These are phyloP conservation scores for Mormyrops boulengeri DNA, from an alignment of 2,797 vertebrate genomes.

Conservation along the genomic window DNA sequence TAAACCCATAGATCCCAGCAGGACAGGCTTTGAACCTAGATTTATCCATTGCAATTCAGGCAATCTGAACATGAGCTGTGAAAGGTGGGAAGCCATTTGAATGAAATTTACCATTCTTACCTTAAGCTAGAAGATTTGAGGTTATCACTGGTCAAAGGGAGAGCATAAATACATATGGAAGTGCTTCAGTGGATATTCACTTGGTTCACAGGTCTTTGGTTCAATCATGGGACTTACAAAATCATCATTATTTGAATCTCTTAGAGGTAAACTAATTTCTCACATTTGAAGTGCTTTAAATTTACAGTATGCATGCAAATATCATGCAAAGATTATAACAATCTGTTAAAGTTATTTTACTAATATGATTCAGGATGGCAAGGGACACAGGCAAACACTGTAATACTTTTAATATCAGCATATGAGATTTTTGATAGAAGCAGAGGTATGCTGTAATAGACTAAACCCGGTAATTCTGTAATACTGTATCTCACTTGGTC, in stretches of 20 bases:
- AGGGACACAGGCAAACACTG: neutral
- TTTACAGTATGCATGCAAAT: neutral
- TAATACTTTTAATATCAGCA: neutral
- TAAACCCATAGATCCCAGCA: constrained; percentile 4
- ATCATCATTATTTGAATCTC: neutral
- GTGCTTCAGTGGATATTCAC: neutral
- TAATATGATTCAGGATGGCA: neutral
- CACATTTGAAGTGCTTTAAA: neutral
- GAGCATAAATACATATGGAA: neutral
- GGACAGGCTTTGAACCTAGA: constrained; percentile 22
- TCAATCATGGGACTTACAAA: neutral
- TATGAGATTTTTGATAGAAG: neutral
- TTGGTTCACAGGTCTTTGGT: neutral
- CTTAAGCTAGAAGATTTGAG: constrained; percentile 6
- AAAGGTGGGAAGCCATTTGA: constrained; percentile 13
- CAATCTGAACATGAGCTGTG: constrained; percentile 19
- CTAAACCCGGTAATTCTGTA: neutral
- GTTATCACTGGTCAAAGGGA: constrained; percentile 20
- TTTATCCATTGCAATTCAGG: constrained; percentile 21
- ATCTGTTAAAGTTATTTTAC: neutral
- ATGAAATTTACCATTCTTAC: constrained; percentile 4
- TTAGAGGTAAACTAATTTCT: neutral
- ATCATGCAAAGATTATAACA: neutral
- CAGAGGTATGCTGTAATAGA: neutral
- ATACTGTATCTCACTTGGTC: neutral